These are phyloP conservation scores for Oedothorax gibbosus DNA, from an alignment of 1,140 invertebrate genomes.

Conservation along the genomic window DNA sequence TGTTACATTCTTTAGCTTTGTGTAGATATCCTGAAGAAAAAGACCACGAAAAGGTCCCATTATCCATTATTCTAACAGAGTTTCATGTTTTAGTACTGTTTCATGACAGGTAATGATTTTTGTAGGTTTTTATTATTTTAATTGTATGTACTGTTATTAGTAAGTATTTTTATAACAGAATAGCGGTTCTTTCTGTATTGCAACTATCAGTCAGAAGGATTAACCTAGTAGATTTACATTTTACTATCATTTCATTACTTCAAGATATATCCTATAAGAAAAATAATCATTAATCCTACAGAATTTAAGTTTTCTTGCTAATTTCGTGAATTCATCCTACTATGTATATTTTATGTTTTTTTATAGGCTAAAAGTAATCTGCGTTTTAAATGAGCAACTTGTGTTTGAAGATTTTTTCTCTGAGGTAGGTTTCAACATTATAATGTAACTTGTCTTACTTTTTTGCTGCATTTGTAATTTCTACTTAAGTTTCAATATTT, in stretches of 20 bases:
- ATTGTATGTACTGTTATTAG: background rate
- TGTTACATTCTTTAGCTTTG: constrained; percentile 10
- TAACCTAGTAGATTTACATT: background rate
- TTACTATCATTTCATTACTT: background rate
- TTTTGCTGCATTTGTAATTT: background rate
- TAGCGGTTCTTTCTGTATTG: too few relatives aligned
- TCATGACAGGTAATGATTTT: constrained; percentile 74
- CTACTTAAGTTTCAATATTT: background rate
- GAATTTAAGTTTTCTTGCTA: too few relatives aligned
- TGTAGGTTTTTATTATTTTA: background rate
- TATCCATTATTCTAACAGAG: constrained; percentile 87
- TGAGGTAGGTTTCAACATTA: constrained; percentile 70
- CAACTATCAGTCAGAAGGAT: too few relatives aligned
- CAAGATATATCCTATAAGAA: background rate
- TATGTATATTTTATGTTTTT: background rate
- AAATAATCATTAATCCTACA: too few relatives aligned
- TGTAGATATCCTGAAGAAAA: constrained; percentile 62
- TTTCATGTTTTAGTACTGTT: constrained; percentile 91
- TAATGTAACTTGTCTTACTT: background rate
- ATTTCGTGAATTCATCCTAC: background rate
- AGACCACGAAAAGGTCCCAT: constrained; percentile 70
- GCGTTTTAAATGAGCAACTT: constrained; percentile 85
- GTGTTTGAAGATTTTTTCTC: constrained; percentile 88
- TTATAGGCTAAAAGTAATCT: constrained; percentile 81
- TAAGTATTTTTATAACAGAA: too few relatives aligned